Evolutionary conservation across 1,140 invertebrate species (phyloP).

Genomic region (Pseudachorutes palmiensis): DNA sequence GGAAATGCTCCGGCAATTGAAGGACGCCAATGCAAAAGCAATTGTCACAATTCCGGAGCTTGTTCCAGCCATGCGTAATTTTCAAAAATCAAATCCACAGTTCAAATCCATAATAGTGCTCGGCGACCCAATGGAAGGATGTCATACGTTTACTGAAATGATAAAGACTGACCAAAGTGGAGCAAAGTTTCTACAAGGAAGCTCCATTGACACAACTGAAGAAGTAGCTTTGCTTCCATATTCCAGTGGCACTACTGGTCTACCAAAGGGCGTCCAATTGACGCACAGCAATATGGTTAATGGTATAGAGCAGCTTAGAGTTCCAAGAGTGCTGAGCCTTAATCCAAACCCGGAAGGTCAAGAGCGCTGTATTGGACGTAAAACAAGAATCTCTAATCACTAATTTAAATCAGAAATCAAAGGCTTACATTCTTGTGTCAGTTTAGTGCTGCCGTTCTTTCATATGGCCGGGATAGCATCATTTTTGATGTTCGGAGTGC

Average conservation of each 20-base stretch:
- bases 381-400: neutral
- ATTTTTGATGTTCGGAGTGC: neutral
- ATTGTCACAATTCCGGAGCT: conserved; percentile 57
- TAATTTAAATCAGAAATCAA: neutral
- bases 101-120: conserved; percentile 32
- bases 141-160: conserved; percentile 30
- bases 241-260: conserved; percentile 25
- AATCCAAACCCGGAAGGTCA: neutral
- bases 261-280: conserved; percentile 13
- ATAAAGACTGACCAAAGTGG: conserved; percentile 17
- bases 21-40: conserved; percentile 55
- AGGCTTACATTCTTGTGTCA: no score
- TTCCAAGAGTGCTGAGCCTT: conserved; percentile 58
- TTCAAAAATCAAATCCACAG: conserved; percentile 24
- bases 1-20: conserved; percentile 64
- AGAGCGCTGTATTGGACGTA: neutral
- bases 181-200: conserved; percentile 20
- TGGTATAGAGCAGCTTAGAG: no score
- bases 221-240: conserved; percentile 17
- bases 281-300: conserved; percentile 18
- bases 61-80: conserved; percentile 50
- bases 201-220: conserved; percentile 40
- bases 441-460: conserved; percentile 16
- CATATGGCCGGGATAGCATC: neutral
- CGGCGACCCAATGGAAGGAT: conserved; percentile 25